These are phyloP conservation scores for Charanyca ferruginea DNA, from an alignment of 2,888 invertebrate species.

Conservation along the genomic window DNA sequence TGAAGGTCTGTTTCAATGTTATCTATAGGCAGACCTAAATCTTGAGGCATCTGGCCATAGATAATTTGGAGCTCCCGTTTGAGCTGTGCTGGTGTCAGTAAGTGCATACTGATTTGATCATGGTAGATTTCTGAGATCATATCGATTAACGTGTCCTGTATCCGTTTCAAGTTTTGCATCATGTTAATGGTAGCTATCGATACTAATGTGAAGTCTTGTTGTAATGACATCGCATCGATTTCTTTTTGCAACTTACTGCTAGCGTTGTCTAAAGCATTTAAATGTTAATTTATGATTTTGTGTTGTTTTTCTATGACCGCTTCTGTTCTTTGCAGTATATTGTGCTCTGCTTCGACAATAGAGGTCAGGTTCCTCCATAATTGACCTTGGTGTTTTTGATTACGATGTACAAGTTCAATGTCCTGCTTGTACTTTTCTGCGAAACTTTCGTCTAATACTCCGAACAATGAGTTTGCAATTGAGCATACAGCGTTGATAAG, in stretches of 20 bases:
- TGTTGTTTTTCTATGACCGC: constrained; percentile 4
- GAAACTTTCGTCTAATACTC: constrained; percentile 3
- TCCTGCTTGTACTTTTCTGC: neutral
- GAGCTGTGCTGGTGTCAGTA: constrained; percentile 15
- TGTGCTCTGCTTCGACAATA: too few species aligned
- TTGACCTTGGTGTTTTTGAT: neutral
- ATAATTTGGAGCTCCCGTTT: constrained; percentile 18
- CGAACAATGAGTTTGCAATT: constrained; percentile 6
- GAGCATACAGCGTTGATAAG: constrained; percentile 11
- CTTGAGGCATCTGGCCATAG: constrained; percentile 7
- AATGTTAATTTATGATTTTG: constrained; percentile 11
- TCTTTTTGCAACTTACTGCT: constrained; percentile 2
- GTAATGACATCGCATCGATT: constrained; percentile 5
- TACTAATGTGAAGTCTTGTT: constrained; percentile 15
- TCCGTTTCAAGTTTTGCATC: constrained; percentile 4
- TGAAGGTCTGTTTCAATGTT: constrained; percentile 7
- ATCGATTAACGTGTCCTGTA: constrained; percentile 11
- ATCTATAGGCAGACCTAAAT: constrained; percentile 2
- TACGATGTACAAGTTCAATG: constrained; percentile 1
- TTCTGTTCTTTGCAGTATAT: neutral
- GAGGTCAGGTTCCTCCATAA: constrained; percentile 1
- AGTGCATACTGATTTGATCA: constrained; percentile 10
- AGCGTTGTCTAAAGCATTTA: neutral
- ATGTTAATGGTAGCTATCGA: constrained; percentile 4
- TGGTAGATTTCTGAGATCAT: constrained; percentile 10